Base-by-base conservation (phyloP, 1,140 invertebrate species). In the Cardiocondyla obscurior region DNA sequence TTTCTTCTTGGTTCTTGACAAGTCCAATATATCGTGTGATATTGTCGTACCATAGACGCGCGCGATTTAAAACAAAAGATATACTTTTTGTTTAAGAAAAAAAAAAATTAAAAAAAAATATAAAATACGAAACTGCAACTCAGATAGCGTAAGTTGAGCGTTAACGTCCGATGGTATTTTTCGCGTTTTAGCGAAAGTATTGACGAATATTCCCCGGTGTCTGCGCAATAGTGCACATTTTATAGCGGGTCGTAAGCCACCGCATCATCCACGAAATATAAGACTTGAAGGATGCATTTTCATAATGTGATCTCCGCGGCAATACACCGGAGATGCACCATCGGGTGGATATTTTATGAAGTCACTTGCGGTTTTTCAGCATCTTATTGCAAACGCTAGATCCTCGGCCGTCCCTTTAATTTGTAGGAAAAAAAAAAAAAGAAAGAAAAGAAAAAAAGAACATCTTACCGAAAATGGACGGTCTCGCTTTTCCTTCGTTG, bases 211-310 rank as follows among this genome's bases (percentile, higher is more conserved):
- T 64, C 28, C 58, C 19, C 42, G 77, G 70, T 82, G 28, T 62
- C 28, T 36, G 70, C 25, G 25, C 64, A 67, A 55, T 49, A 62
- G 81, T 73, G 57, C 60, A 69, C 51, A 39, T 72, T 88, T 88
- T 88, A 88, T 58, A 77, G 65, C 4, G 16, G 51, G 22, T 85
- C 85, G 58, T 88, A 85, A 85, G 83, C 39, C 77, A 30, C 74
- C 70, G 82, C 58, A 82, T 89, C 85, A 83, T 82, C 85, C 81
- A 85, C 88, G 85, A 90, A 88, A 88, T 88, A 90, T 90, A 89
- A 88, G 82, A 86, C 85, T 85, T 85, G 88, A 90, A 85, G 90
- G 86, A 90, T 90, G 90, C 89, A 91, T 91, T 90, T 90, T 91
- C 89, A 90, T 90, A 89, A 91, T 87, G 77, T 62, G 84, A 77